Base-by-base conservation (phyloP, 2,797 vertebrate genomes). In the Argentina silus region DNA sequence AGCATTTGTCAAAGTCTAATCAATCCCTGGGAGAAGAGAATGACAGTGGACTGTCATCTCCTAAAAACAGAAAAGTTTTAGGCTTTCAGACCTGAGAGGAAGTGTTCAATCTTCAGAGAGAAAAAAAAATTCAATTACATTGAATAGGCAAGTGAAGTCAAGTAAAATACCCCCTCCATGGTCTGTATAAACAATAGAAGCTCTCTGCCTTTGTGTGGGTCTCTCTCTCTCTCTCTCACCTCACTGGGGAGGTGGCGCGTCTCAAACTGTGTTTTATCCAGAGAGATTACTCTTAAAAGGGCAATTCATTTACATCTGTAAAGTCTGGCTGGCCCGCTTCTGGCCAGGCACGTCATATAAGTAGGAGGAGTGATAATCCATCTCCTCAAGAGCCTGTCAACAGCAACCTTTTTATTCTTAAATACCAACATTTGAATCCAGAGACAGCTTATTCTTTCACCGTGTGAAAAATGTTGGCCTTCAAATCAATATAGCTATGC, bases 261-360 rank as follows among this genome's bases (percentile, higher is more conserved):
- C 57, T 60, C 57, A 14, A 53, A 7, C 51, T 6, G 21, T 60
- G 21, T 36, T 70, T 77, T 17, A 55, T 57, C 45, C 10, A 44
- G 55, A 65, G 60, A 64, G 17, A 75, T 68, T 70, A 77, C 12
- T 27, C 60, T 36, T 74, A 62, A 64, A 68, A 81, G 74, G 55
- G 42, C 70, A 72, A 59, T 83, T 80, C 71, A 68, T 73, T 73
- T 63, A 43, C 15, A 47, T 53, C 36, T 62, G 50, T 42, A 2
- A 47, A 47, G 63, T 50, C 50, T 50, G 4, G 27, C 27, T 36
- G 27, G 27, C 27, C 27, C 2, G 27, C 27, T 36, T 1, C 27
- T 36, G 27, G 27, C 1, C 36, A 55, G 72, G 57, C 42, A 42
- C 12, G 36, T 71, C 55, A 75, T 61, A 70, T 64, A 71, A 69